phyloP scores from a whole-genome alignment of 1,140 invertebrate species.

The Eupristina koningsbergeri region DNA sequence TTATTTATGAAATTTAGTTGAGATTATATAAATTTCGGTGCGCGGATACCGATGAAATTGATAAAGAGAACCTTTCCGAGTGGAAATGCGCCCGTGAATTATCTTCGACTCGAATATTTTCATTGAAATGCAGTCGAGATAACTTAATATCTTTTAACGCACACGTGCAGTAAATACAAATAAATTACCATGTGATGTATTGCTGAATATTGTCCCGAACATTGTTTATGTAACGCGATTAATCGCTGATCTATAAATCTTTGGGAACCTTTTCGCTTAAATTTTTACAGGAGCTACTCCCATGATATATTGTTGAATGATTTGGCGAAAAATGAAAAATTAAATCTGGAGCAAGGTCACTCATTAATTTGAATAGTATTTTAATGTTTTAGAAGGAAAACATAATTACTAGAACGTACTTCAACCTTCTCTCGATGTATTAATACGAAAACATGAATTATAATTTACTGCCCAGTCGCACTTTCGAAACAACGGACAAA shows the following conservation, averaged over 20 bases:
- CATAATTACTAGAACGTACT: not conserved
- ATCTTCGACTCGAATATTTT: not conserved
- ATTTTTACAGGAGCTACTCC: not conserved
- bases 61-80: not conserved
- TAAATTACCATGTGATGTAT: not conserved
- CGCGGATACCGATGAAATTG: not conserved
- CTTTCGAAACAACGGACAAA: not conserved
- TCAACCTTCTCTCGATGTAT: not conserved
- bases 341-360: not conserved
- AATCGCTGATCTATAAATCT: too few species aligned
- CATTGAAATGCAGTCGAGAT: not conserved
- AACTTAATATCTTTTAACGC: not conserved
- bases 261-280: too few species aligned
- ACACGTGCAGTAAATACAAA: not conserved
- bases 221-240: too few species aligned
- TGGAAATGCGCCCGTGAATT: not conserved
- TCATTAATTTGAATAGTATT: not conserved
- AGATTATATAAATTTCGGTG: not conserved
- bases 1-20: constrained; percentile 33
- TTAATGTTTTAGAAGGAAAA: not conserved
- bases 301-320: too few species aligned
- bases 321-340: too few species aligned
- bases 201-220: not conserved
- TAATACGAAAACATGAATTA: not conserved
- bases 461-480: not conserved